Evolutionary conservation across 2,113 vertebrate species (phyloP), one percentile per base, ranked within the genome.

Genomic region (Dipodomys merriami): DNA sequence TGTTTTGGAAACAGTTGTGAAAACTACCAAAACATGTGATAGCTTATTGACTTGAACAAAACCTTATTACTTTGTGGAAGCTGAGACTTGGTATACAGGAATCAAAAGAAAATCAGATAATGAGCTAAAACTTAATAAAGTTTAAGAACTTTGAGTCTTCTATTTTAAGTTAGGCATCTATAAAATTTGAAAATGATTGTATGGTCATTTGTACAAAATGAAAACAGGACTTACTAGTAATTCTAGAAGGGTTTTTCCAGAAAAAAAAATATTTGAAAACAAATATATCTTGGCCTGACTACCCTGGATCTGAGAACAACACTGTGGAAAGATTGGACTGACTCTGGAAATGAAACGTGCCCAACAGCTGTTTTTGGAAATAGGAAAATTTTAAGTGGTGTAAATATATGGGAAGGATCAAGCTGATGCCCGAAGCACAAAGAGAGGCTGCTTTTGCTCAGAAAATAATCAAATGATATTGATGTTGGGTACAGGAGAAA

Each of bases 211-310:
- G 74, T 89, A 1, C n/a, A 74, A 82, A 71, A 83, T 94, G 74
- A 95, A 95, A 92, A 92, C 23, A 91, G 44, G 49, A 79, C 25
- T 93, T 90, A 80, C 1, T 88, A 19, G 30, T 82, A 87, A 92
- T 94, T 95, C 25, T 88, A 60, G 68, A 89, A 88, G 30, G 22
- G 39, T 39, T 39, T 39, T 96, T 92, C 73, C 65, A 89, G n/a
- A 69, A 86, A 86, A 60, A 6, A 86, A 86, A 60, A 6, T 53
- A 60, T 72, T 85, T 90, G 53, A 83, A 81, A 92, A 60, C 57
- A 92, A 88, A 64, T 81, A 78, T 86, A 92, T 93, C 39, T 91
- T 67, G 35, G 6, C 44, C 78, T 72, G 60, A 62, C 8, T 39
- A 86, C 33, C 13, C 67, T 69, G 13, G 6, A 69, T 94, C 80